phyloP scores from a whole-genome alignment of 2,113 vertebrate species.

The Speoplatyrhinus poulsoni region DNA sequence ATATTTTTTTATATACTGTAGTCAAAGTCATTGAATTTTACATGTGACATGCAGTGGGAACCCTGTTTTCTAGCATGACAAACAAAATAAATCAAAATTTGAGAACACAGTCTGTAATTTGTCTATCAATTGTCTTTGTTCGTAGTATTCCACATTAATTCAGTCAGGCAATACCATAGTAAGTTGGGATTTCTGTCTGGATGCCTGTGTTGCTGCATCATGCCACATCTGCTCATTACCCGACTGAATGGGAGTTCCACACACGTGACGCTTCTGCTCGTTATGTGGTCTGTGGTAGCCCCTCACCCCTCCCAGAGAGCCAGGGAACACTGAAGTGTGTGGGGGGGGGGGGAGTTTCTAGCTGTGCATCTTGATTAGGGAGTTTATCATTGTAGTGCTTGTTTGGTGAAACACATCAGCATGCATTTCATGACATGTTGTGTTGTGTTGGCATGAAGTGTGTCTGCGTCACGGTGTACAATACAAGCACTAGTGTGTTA shows the following conservation, averaged over 20 bases:
- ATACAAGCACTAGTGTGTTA: no score
- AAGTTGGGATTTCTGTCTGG: slow-evolving; percentile 74
- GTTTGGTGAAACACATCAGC: slow-evolving; percentile 40
- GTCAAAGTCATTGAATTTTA: background rate
- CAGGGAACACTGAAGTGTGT: slow-evolving; percentile 31
- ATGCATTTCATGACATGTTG: slow-evolving; percentile 67
- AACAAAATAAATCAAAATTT: slow-evolving; percentile 25
- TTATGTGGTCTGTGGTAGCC: no score
- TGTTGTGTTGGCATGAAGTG: slow-evolving; percentile 58
- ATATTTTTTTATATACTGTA: no score
- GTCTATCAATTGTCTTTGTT: slow-evolving; percentile 75
- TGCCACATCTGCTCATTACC: slow-evolving; percentile 61
- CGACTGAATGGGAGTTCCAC: slow-evolving; percentile 39
- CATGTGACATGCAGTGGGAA: no score
- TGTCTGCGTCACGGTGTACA: no score
- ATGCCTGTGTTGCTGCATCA: slow-evolving; percentile 78
- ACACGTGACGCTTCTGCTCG: no score
- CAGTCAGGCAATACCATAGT: slow-evolving; percentile 79
- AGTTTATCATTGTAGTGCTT: slow-evolving; percentile 17
- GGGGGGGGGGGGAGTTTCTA: slow-evolving; percentile 39
- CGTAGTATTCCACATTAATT: slow-evolving; percentile 78
- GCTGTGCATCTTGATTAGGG: slow-evolving; percentile 65
- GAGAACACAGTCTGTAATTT: slow-evolving; percentile 67
- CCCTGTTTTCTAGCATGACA: slow-evolving; percentile 43
- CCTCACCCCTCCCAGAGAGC: slow-evolving; percentile 1